Percentiles rank a stretch among this genome's conserved stretches.
These are phyloP conservation scores for Drosophila lacteicornis DNA, from an alignment of 1,140 invertebrate species.

Conservation along the genomic window DNA sequence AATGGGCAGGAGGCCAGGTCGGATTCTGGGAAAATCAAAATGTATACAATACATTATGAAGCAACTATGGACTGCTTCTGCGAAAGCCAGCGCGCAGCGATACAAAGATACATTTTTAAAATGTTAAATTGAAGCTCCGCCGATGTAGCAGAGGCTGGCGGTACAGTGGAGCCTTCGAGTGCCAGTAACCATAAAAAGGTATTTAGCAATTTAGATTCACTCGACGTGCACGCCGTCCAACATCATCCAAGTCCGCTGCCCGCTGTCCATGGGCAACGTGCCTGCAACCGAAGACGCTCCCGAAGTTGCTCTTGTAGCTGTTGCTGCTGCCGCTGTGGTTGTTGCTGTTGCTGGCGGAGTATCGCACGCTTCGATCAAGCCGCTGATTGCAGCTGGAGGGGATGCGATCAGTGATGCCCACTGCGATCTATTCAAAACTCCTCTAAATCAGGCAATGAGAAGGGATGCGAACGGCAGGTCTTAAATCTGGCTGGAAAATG, in stretches of 20 bases:
- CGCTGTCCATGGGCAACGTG: constrained; percentile 47
- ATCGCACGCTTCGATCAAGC: constrained; percentile 77
- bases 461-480: not conserved
- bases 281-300: constrained; percentile 50
- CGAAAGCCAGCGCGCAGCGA: constrained; percentile 68
- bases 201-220: constrained; percentile 84
- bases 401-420: constrained; percentile 47
- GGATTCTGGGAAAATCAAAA: constrained; percentile 69
- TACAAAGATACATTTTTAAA: constrained; percentile 83
- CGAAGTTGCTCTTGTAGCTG: constrained; percentile 22
- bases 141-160: constrained; percentile 5
- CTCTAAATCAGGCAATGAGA: constrained; percentile 6
- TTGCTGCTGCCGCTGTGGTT: constrained; percentile 15
- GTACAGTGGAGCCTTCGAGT: constrained; percentile 41
- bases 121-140: constrained; percentile 76
- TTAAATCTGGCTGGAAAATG: not conserved
- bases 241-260: not conserved
- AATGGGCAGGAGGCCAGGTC: constrained; percentile 18
- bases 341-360: constrained; percentile 40
- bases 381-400: constrained; percentile 74
- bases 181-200: constrained; percentile 79
- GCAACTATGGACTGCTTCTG: constrained; percentile 67
- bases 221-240: constrained; percentile 68
- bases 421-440: constrained; percentile 17
- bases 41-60: constrained; percentile 74